A percentile compares a stretch with the other conserved stretches of the same genome.
Evolutionary conservation across 2,888 invertebrate genomes (phyloP).

Genomic region (Schizotus pectinicornis): DNA sequence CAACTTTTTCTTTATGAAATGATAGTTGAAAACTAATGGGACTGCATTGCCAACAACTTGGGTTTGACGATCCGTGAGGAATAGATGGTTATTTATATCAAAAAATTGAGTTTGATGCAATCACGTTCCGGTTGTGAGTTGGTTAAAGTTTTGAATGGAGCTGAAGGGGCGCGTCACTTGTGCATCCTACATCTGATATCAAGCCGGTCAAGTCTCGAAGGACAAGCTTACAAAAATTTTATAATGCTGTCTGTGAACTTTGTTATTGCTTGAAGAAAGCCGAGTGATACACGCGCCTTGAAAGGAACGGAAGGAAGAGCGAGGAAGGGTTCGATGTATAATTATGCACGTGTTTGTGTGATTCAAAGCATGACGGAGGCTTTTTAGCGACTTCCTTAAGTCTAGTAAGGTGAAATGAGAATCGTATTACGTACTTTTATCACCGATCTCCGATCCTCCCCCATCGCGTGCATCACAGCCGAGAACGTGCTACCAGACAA

Average conservation of each 20-base stretch:
- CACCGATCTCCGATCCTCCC: slow-evolving; percentile 23
- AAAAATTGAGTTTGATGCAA: no score
- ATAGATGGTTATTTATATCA: no score
- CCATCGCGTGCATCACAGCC: slow-evolving; percentile 30
- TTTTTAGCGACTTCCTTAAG: slow-evolving; percentile 38
- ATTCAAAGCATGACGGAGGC: slow-evolving; percentile 36
- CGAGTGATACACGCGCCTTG: slow-evolving; percentile 34
- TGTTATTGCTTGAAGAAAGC: slow-evolving; percentile 19
- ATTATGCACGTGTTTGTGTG: slow-evolving; percentile 39
- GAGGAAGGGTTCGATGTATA: slow-evolving; percentile 30
- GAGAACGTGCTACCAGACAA: slow-evolving; percentile 10
- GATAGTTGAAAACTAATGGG: no score
- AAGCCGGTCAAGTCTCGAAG: no score
- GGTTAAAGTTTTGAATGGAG: no score
- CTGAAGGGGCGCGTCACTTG: no score
- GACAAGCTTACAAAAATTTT: no score
- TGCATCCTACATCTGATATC: no score
- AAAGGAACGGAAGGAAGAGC: slow-evolving; percentile 37
- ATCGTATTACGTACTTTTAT: slow-evolving; percentile 26
- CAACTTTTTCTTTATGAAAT: no score
- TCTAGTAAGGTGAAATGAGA: slow-evolving; percentile 21
- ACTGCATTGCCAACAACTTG: no score
- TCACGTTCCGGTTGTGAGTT: no score
- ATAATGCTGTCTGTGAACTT: background rate
- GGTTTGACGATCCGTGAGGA: no score